Percentiles rank a stretch among this genome's conserved stretches.
Evolutionary conservation across 2,888 invertebrate species (phyloP).

Genomic region (Leucophora obtusa): DNA sequence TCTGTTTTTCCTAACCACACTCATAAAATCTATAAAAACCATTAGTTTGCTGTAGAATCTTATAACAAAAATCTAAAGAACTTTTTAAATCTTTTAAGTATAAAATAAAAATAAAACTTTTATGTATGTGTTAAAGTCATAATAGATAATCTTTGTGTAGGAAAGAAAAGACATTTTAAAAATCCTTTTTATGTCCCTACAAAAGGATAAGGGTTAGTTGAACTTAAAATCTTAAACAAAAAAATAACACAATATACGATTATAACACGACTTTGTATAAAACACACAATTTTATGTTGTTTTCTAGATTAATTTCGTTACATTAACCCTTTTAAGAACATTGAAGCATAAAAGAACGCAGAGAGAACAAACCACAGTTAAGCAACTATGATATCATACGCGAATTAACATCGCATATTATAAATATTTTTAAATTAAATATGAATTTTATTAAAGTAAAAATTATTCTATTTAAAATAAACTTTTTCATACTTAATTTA

Average conservation of each 20-base stretch:
- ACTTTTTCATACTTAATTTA: no score
- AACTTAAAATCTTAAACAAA: conserved; percentile 27
- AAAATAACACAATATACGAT: conserved; percentile 2
- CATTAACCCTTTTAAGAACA: not conserved
- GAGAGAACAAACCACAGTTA: no score
- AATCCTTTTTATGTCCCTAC: conserved; percentile 43
- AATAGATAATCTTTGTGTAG: conserved; percentile 27
- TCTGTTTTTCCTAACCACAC: conserved; percentile 1
- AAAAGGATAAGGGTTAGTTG: conserved; percentile 45
- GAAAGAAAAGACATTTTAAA: conserved; percentile 34
- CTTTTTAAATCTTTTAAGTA: conserved; percentile 18
- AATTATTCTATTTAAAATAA: no score
- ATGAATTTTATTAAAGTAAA: no score
- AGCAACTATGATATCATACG: no score
- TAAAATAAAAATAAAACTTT: conserved; percentile 5
- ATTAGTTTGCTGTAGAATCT: not conserved
- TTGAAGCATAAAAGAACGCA: no score
- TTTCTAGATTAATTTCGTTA: conserved; percentile 24
- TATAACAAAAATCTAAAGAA: conserved; percentile 25
- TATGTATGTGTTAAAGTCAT: conserved; percentile 6
- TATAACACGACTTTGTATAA: not conserved
- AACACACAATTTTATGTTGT: conserved; percentile 6
- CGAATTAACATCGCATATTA: no score
- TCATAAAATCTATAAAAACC: conserved; percentile 13
- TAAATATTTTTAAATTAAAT: no score